A percentile compares a stretch with the other conserved stretches of the same genome.
These are phyloP conservation scores for Eumacrocentrus americanus DNA, from an alignment of 2,888 invertebrate species.

Conservation along the genomic window DNA sequence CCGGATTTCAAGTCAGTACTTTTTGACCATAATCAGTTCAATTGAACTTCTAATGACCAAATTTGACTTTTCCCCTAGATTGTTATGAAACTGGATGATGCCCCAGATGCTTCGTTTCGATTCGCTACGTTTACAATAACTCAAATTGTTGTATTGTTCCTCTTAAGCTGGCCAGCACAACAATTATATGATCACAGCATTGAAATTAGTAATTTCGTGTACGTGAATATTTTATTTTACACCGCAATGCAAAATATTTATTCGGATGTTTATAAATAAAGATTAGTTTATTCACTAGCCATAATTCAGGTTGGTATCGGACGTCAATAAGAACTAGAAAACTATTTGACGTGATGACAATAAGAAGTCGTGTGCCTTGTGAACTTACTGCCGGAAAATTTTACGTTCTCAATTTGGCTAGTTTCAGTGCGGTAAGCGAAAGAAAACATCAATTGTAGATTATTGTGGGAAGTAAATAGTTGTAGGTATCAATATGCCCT, in stretches of 20 bases:
- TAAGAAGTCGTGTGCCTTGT: constrained; percentile 34
- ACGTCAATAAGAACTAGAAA: constrained; percentile 32
- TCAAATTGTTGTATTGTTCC: constrained; percentile 28
- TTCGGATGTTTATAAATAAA: too few species aligned
- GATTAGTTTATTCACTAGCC: too few species aligned
- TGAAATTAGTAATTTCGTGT: constrained; percentile 30
- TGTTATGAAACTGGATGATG: constrained; percentile 29
- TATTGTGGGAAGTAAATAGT: background rate
- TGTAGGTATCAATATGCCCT: background rate
- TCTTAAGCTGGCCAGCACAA: constrained; percentile 33
- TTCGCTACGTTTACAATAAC: constrained; percentile 30
- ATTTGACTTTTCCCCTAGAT: constrained; percentile 22
- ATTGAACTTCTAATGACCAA: background rate
- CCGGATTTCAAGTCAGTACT: constrained; percentile 42
- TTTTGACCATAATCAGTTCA: background rate
- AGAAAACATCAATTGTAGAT: background rate
- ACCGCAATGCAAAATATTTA: background rate
- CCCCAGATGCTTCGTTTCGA: constrained; percentile 28
- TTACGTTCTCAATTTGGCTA: constrained; percentile 32
- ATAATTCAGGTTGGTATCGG: constrained; percentile 34
- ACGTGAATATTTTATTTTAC: constrained; percentile 9
- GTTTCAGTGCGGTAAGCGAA: constrained; percentile 32
- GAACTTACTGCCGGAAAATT: constrained; percentile 35
- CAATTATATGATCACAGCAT: constrained; percentile 33
- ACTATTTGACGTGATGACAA: constrained; percentile 31